Base-by-base conservation (phyloP, 1,140 invertebrate genomes). In the Calephelis nemesis region DNA sequence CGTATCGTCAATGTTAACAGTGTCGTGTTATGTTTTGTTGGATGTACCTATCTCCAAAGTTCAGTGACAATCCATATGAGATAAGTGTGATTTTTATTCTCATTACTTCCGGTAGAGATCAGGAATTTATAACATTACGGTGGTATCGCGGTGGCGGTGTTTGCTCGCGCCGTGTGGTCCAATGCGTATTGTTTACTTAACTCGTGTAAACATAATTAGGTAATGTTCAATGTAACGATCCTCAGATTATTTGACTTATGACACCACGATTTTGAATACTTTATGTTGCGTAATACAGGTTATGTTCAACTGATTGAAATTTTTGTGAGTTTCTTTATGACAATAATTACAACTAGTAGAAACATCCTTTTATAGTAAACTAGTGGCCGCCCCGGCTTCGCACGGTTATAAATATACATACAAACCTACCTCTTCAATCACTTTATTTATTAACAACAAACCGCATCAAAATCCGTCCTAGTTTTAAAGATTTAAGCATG, bases 41-140 rank as follows among this genome's bases (percentile, higher is more conserved):
- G 30, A 58, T 58, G 30, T 58, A 19, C 15, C 15, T 19, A 39
- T 39, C 54, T 58, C 30, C 30, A 58, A 58, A 58, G 52, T 30
- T 39, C 15, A 58, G 54, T 58, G 54, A 58, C 19, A 58, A 5
- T 19, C 54, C 39, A 58, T n/a, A 39, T 4, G 12, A 58, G 54
- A 58, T 30, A 58, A 58, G 54, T 58, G 54, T 58, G 54, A 58
- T 58, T 58, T 58, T 39, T 58, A 58, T 58, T 58, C 54, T 58
- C 39, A 58, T 58, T 58, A 58, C 54, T 58, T 58, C 54, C 54
- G 54, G 54, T 58, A 58, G 54, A 39, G 39, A 58, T 58, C 54
- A 39, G 39, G 54, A 58, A 58, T 58, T 58, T 58, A 58, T 58
- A 58, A 58, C 30, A 58, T 30, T 58, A 39, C 54, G 12, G 10